Evolutionary conservation across 2,113 vertebrate species (phyloP), one percentile per base, ranked within the genome.

Genomic region (Mohoua ochrocephala): DNA sequence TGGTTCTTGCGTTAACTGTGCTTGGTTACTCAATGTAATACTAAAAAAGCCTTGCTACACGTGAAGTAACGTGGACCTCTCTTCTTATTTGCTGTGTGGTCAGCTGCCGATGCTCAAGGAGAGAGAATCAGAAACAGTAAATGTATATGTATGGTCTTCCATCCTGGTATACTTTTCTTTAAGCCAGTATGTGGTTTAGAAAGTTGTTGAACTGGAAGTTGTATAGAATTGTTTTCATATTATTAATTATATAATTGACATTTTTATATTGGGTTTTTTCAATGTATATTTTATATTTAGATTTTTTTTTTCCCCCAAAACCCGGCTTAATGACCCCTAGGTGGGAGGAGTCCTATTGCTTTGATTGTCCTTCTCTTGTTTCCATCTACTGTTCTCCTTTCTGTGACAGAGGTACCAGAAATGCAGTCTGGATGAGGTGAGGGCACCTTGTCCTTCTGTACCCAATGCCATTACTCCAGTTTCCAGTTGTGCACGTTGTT

Each of bases 291-390:
- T 68, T 61, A 10, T 63, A 33, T 24, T 47, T 33, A 21, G 45
- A 10, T 4, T 6, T 11, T 27, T 57, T 53, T 31, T n/a, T 26
- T 3, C 0, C 2, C 11, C 2, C 13, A 4, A 68, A 79, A 17
- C 5, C 17, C 12, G 53, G 11, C 37, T 80, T 80, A 27, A 19
- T 74, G 37, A 65, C 13, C 11, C 19, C 11, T 50, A 7, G 11
- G 13, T 65, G n/a, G n/a, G 23, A 77, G 9, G 10, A 15, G 21
- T 76, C 49, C 9, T 27, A 2, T 52, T 70, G 13, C 26, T 84
- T 49, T 37, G 13, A 28, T 41, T 39, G 28, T 60, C 30, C 15
- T 60, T 47, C n/a, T 53, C 7, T 63, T 71, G 9, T 79, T 82
- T 50, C 10, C 1, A 1, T 70, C 13, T 57, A 27, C 21, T 82